A percentile compares a stretch with the other conserved stretches of the same genome.
phyloP scores from a whole-genome alignment of 2,113 vertebrate genomes.

The Scopus umbretta region DNA sequence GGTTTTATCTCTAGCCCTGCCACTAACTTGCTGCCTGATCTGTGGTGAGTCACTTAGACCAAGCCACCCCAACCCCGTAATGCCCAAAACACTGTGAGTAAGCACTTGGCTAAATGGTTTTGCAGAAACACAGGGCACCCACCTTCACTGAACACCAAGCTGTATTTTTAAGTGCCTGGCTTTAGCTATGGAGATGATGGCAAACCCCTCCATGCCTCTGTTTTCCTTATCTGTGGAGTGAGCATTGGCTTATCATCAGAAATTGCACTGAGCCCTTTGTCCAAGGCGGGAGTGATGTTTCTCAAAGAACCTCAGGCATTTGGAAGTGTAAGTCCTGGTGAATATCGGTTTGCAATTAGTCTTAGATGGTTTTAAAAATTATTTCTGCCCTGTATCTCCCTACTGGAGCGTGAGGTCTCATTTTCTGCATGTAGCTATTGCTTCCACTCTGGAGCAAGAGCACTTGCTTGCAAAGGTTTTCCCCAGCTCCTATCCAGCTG shows the following conservation, averaged over 20 bases:
- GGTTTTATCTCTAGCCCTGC: neutral
- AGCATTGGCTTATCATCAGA: neutral
- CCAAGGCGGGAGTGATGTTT: neutral
- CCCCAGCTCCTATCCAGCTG: too few species aligned
- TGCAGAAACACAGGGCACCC: neutral
- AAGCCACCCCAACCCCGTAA: neutral
- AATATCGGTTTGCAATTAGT: constrained; percentile 28
- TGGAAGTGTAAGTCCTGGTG: neutral
- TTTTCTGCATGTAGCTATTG: neutral
- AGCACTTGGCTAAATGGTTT: neutral
- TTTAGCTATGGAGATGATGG: neutral
- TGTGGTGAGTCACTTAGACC: neutral
- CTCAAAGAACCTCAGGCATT: neutral
- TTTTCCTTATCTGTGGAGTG: neutral
- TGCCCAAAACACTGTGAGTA: accelerated
- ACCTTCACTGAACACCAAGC: neutral
- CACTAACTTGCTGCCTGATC: neutral
- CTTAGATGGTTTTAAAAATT: neutral
- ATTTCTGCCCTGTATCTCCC: neutral
- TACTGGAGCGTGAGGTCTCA: neutral
- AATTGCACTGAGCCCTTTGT: neutral
- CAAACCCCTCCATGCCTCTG: neutral
- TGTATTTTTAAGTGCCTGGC: neutral
- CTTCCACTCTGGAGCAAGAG: neutral
- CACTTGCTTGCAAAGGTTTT: neutral